These are phyloP conservation scores for Tokudaia muenninki DNA, from an alignment of 2,797 vertebrate species.

Conservation along the genomic window DNA sequence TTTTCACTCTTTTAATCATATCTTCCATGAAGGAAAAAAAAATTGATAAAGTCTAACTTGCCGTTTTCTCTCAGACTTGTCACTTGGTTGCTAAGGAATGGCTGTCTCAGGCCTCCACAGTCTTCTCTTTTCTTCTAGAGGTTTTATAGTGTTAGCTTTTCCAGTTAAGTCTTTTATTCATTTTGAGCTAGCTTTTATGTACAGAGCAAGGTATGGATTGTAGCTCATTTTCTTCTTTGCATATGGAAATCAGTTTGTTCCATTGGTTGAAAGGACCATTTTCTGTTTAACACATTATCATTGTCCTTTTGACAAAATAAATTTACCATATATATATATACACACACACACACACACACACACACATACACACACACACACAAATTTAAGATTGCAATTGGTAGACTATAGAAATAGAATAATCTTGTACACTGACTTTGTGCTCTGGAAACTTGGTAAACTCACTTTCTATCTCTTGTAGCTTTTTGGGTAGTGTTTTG, in stretches of 20 bases:
- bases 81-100: neutral
- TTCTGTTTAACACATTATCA: neutral
- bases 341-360: no score
- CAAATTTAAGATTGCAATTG: neutral
- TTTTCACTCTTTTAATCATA: neutral
- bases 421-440: neutral
- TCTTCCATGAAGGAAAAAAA: slow-evolving; percentile 2
- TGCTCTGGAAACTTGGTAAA: neutral
- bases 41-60: neutral
- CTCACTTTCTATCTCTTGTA: neutral
- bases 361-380: no score
- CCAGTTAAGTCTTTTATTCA: neutral
- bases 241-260: neutral
- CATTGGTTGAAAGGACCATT: neutral
- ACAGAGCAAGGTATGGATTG: neutral
- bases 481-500: neutral
- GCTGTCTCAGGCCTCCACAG: neutral
- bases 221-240: neutral
- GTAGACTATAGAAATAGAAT: neutral
- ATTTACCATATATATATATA: neutral
- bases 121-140: slow-evolving; percentile 5
- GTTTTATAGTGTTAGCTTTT: neutral
- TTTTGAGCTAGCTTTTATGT: slow-evolving; percentile 6
- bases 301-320: neutral
- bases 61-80: neutral